Evolutionary conservation across 2,113 vertebrate genomes (phyloP).

Genomic region (Ursus arctos): DNA sequence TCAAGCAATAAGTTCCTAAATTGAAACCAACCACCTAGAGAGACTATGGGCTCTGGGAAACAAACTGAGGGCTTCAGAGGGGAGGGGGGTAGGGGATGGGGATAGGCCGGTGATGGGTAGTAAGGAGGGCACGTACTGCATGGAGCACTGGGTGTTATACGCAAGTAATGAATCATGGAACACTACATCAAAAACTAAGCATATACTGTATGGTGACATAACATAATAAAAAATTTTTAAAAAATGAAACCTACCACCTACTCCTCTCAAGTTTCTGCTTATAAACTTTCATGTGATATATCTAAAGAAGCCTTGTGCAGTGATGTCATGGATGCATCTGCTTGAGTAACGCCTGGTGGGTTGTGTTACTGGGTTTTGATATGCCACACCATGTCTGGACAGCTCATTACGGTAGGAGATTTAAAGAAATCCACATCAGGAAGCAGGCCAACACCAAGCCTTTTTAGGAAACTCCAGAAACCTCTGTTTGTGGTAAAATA

Average conservation of each 20-base stretch:
- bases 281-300: conserved; percentile 42
- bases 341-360: neutral
- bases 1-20: conserved; percentile 31
- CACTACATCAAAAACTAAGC: no score
- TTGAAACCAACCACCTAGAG: conserved; percentile 19
- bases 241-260: conserved; percentile 43
- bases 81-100: no score
- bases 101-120: no score
- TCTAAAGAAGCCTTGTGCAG: neutral
- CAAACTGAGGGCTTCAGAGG: no score
- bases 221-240: no score
- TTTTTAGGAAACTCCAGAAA: neutral
- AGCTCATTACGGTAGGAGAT: neutral
- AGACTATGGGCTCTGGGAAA: no score
- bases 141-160: no score
- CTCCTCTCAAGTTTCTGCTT: conserved; percentile 56
- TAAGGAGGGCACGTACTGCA: no score
- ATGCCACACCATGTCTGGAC: neutral
- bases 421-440: neutral
- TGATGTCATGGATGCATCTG: conserved; percentile 52
- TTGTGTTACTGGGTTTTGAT: neutral
- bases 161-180: no score
- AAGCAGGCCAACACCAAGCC: neutral
- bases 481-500: neutral
- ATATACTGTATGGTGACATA: no score